Conservation (phyloP, 2,888 invertebrate genomes). For the Monochamus alternatus region DNA sequence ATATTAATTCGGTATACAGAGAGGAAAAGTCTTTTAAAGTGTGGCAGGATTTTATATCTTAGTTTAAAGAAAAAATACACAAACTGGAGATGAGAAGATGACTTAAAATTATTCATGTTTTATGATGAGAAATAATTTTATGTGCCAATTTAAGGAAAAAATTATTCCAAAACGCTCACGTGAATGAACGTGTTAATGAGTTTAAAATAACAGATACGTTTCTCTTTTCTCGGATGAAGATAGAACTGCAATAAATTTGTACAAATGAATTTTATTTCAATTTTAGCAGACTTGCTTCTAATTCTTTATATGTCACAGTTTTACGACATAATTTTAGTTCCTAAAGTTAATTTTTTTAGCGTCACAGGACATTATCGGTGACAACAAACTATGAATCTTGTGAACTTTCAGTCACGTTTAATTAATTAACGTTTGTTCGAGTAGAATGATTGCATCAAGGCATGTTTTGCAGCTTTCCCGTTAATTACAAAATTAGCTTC, state of each 20-base stretch:
- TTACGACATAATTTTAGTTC: too few relatives aligned
- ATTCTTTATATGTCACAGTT: too few relatives aligned
- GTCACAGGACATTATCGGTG: background rate
- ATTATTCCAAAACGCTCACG: too few relatives aligned
- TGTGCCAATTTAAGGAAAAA: too few relatives aligned
- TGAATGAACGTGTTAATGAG: too few relatives aligned
- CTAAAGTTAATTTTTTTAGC: too few relatives aligned
- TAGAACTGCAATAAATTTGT: background rate
- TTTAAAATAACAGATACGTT: background rate
- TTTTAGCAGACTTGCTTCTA: background rate
- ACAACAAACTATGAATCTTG: background rate
- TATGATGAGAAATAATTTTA: too few relatives aligned
- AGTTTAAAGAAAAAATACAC: too few relatives aligned
- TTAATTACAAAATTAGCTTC: conserved; percentile 62
- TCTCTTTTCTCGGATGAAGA: background rate
- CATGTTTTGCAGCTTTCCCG: conserved; percentile 53
- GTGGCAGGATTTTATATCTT: too few relatives aligned
- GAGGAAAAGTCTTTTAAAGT: too few relatives aligned
- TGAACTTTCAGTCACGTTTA: conserved; percentile 12
- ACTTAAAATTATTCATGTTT: too few relatives aligned
- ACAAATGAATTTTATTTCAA: background rate
- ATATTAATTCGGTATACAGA: background rate
- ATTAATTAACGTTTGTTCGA: conserved; percentile 57
- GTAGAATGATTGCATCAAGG: conserved; percentile 57
- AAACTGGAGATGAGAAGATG: too few relatives aligned